Evolutionary conservation across 2,888 invertebrate species (phyloP).

Genomic region (Cryptus armator): DNA sequence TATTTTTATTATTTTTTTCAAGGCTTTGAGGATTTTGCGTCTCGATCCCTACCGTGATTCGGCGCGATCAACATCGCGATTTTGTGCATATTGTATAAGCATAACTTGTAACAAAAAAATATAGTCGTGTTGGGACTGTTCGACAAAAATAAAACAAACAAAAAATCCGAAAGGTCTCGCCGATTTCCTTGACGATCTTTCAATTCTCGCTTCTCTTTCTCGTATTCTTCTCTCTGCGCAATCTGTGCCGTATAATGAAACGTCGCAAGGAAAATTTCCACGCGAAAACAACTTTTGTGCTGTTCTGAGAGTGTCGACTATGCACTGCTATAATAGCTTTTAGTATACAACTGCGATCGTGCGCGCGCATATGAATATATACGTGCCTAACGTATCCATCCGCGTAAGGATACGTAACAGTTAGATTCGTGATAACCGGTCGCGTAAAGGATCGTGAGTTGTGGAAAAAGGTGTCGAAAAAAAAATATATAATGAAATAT

Average conservation of each 20-base stretch:
- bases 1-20: no score
- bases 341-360: constrained; percentile 2
- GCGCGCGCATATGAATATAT: not conserved
- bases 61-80: not conserved
- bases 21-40: no score
- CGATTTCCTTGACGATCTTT: not conserved
- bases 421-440: constrained; percentile 35
- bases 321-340: not conserved
- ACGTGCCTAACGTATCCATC: not conserved
- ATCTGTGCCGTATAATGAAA: constrained; percentile 8
- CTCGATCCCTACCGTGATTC: not conserved
- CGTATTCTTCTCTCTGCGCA: not conserved
- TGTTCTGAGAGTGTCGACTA: constrained; percentile 1
- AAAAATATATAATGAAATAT: constrained; percentile 12
- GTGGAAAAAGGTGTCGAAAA: constrained; percentile 37
- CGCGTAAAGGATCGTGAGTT: constrained; percentile 25
- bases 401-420: constrained; percentile 7
- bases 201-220: not conserved
- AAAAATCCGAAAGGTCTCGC: constrained; percentile 5
- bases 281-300: constrained; percentile 44
- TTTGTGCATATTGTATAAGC: not conserved
- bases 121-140: not conserved
- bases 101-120: not conserved
- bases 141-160: not conserved
- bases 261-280: constrained; percentile 26